phyloP scores from a whole-genome alignment of 1,140 invertebrate species.

The Sitophilus oryzae region DNA sequence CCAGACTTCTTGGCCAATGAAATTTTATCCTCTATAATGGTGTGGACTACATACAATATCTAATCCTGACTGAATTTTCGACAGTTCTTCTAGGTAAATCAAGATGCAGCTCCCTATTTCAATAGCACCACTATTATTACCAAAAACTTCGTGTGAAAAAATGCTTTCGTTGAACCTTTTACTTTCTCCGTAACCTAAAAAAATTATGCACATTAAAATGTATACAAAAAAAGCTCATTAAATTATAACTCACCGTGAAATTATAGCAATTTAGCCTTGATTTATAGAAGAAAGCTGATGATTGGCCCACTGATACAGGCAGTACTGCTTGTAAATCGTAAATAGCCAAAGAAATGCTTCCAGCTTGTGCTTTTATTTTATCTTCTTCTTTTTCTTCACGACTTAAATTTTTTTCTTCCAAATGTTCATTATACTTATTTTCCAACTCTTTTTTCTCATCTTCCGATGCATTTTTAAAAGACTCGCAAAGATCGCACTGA shows the following conservation, averaged over 20 bases:
- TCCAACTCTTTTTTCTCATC: constrained; percentile 4
- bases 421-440: constrained; percentile 24
- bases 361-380: too few species aligned
- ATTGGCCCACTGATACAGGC: too few species aligned
- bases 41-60: constrained; percentile 30
- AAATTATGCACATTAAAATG: too few species aligned
- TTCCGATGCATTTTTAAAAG: constrained; percentile 31
- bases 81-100: constrained; percentile 29
- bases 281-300: too few species aligned
- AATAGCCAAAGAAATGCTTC: too few species aligned
- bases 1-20: constrained; percentile 30
- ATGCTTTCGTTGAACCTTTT: too few species aligned
- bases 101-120: constrained; percentile 45
- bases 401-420: constrained; percentile 32
- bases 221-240: too few species aligned
- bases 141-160: constrained; percentile 45
- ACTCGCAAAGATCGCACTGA: constrained; percentile 40
- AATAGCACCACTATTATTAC: constrained; percentile 41
- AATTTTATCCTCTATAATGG: constrained; percentile 38
- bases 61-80: constrained; percentile 22
- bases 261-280: too few species aligned
- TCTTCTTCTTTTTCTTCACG: constrained; percentile 29
- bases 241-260: too few species aligned
- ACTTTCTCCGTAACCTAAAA: too few species aligned
- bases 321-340: too few species aligned